phyloP scores from a whole-genome alignment of 2,888 invertebrate species.

The Pammene aurita region DNA sequence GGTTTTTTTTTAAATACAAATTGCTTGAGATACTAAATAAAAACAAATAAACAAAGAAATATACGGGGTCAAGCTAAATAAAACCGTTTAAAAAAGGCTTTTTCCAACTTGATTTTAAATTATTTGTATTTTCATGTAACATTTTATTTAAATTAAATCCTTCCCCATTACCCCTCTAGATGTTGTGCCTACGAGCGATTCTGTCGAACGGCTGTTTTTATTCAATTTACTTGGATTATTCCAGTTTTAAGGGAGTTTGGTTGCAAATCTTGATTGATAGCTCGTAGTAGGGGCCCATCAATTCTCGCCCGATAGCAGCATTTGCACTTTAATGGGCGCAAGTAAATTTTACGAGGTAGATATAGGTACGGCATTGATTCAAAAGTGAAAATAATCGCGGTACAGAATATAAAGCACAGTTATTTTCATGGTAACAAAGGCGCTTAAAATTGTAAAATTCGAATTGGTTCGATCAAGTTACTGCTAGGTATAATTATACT shows the following conservation, averaged over 20 bases:
- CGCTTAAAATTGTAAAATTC: background rate
- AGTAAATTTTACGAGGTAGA: constrained; percentile 50
- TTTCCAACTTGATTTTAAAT: too few species aligned
- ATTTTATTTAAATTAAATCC: constrained; percentile 28
- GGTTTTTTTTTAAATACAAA: too few species aligned
- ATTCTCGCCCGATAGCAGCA: constrained; percentile 65
- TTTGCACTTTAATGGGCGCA: constrained; percentile 65
- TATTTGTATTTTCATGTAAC: constrained; percentile 20
- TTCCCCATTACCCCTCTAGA: constrained; percentile 20
- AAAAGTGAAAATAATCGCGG: background rate
- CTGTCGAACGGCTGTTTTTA: constrained; percentile 59
- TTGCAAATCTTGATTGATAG: constrained; percentile 78
- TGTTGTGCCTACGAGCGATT: constrained; percentile 26
- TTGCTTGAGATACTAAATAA: too few species aligned
- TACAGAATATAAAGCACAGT: background rate
- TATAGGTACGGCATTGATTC: constrained; percentile 27
- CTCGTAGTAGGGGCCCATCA: constrained; percentile 68
- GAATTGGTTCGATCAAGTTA: too few species aligned
- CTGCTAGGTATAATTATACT: too few species aligned
- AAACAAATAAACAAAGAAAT: too few species aligned
- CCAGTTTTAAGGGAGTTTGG: constrained; percentile 64
- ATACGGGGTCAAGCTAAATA: too few species aligned
- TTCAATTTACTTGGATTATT: constrained; percentile 69
- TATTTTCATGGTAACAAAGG: background rate
- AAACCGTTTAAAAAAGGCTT: background rate